Conservation (phyloP, 1,140 invertebrate genomes). For the Calephelis nemesis region DNA sequence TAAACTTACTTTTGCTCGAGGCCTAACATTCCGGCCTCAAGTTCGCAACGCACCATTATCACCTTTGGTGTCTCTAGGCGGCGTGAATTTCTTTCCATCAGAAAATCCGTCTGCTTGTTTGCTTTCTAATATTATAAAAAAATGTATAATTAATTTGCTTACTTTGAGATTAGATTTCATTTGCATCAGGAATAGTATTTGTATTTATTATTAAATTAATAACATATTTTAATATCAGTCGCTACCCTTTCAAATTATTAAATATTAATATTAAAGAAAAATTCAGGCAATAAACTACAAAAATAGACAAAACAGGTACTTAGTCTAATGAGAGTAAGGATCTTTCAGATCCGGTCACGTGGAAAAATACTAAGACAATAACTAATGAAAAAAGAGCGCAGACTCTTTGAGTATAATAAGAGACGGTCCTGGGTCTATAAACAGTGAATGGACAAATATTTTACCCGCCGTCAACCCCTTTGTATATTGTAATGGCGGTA, state of each 20-base stretch:
- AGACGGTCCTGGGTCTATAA: slow-evolving; percentile 27
- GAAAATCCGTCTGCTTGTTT: too few relatives aligned
- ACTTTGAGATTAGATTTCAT: too few relatives aligned
- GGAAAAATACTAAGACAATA: slow-evolving; percentile 19
- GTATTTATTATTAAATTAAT: too few relatives aligned
- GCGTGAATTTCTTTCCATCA: too few relatives aligned
- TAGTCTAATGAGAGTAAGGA: slow-evolving; percentile 4
- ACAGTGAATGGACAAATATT: slow-evolving; percentile 35
- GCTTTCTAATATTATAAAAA: too few relatives aligned
- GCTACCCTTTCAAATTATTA: neutral
- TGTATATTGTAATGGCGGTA: slow-evolving; percentile 33
- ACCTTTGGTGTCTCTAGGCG: too few relatives aligned
- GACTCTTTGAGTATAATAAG: slow-evolving; percentile 28
- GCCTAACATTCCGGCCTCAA: too few relatives aligned
- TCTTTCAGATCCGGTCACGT: neutral
- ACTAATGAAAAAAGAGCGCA: slow-evolving; percentile 17
- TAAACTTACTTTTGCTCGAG: too few relatives aligned
- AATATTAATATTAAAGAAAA: neutral
- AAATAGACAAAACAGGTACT: neutral
- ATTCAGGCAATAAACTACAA: neutral
- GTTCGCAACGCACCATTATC: too few relatives aligned
- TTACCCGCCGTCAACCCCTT: slow-evolving; percentile 34
- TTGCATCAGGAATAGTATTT: too few relatives aligned
- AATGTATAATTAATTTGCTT: too few relatives aligned
- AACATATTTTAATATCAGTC: too few relatives aligned